Evolutionary conservation across 2,888 invertebrate species (phyloP).

Genomic region (Pilophorus perplexus): DNA sequence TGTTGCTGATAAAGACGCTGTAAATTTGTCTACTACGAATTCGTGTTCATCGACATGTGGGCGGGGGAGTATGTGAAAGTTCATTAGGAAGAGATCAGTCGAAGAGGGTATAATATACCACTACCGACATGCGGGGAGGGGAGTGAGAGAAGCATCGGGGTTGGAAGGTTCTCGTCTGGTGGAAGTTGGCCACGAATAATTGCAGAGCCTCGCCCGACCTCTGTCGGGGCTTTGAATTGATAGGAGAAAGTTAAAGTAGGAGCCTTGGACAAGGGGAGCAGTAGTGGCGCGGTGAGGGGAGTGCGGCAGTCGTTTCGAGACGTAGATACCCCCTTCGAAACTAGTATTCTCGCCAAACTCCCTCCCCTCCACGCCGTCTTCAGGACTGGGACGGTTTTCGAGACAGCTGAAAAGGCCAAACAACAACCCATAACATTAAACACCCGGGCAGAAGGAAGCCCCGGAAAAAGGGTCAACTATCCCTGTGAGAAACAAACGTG

Average conservation of each 20-base stretch:
- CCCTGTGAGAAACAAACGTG: too few relatives aligned
- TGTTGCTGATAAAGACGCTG: too few relatives aligned
- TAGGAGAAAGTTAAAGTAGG: constrained; percentile 36
- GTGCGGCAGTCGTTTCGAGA: constrained; percentile 4
- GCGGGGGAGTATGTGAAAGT: constrained; percentile 32
- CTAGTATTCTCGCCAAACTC: too few relatives aligned
- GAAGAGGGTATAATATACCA: constrained; percentile 31
- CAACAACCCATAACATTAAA: too few relatives aligned
- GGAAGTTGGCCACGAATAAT: constrained; percentile 34
- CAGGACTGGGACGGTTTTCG: too few relatives aligned
- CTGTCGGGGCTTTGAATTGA: constrained; percentile 20
- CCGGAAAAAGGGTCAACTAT: too few relatives aligned
- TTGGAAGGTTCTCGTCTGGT: neutral
- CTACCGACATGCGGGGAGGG: constrained; percentile 1
- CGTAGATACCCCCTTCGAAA: constrained; percentile 22
- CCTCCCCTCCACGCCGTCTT: too few relatives aligned
- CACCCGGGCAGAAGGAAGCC: too few relatives aligned
- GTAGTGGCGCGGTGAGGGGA: neutral
- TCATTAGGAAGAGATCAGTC: constrained; percentile 28
- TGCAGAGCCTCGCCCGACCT: constrained; percentile 32
- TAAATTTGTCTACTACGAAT: too few relatives aligned
- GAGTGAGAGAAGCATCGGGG: constrained; percentile 6
- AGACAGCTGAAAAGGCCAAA: too few relatives aligned
- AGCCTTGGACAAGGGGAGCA: too few relatives aligned
- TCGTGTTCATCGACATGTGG: too few relatives aligned